Conservation (phyloP, 2,113 vertebrate genomes). For the Ploceus nigricollis region DNA sequence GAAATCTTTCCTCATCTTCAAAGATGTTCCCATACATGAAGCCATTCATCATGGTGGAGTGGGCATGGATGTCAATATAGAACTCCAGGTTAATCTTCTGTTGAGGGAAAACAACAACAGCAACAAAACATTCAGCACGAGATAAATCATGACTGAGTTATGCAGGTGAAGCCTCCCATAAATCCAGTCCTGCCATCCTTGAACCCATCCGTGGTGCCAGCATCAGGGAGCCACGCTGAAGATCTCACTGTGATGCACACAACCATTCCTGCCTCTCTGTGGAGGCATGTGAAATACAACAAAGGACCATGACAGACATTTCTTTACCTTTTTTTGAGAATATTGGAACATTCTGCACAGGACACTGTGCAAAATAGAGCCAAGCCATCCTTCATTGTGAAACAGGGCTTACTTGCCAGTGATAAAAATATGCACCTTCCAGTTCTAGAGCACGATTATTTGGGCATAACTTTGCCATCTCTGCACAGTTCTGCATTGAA, state of each 20-base stretch:
- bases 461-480: not conserved
- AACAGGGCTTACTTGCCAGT: not conserved
- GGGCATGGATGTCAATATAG: conserved; percentile 97
- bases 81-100: conserved; percentile 96
- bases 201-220: not conserved
- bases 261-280: not conserved
- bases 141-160: not conserved
- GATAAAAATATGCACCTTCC: not conserved
- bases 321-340: not conserved
- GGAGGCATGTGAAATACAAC: not conserved
- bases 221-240: accelerated
- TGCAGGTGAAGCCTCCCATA: not conserved
- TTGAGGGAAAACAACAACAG: conserved; percentile 43
- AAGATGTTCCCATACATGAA: conserved; percentile 99
- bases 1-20: conserved; percentile 92
- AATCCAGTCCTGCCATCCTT: not conserved
- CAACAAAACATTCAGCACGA: not conserved
- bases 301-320: not conserved
- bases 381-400: not conserved
- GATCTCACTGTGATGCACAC: not conserved
- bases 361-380: not conserved
- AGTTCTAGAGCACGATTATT: not conserved
- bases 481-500: not conserved
- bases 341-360: not conserved
- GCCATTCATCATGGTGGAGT: conserved; percentile 99